Evolutionary conservation across 2,113 vertebrate species (phyloP), one percentile per base, ranked within the genome.

Genomic region (Pseudorectes ferrugineus): DNA sequence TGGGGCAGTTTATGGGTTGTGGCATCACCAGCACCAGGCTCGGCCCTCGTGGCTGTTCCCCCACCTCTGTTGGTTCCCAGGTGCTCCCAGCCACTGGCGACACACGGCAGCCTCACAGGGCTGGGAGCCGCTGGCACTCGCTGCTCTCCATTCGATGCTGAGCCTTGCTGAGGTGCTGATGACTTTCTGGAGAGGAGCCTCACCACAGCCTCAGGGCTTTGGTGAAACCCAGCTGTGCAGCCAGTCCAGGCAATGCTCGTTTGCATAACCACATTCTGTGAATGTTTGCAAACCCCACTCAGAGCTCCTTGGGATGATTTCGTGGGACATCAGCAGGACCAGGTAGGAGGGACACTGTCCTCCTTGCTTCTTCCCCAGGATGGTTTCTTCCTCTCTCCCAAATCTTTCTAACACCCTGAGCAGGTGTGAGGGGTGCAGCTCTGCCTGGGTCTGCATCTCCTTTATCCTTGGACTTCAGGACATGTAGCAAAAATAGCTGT

Each of bases 391-490:
- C 35, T 51, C 49, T 73, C 29, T 49, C 42, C 43, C 38, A 80
- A n/a, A 80, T 14, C 46, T 45, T 61, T 74, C 43, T 26, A 25
- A 67, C 7, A 31, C 9, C 12, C 65, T 7, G 16, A 57, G 61
- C 57, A 52, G 85, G 33, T 28, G 46, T 19, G 23, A 65, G 43
- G 33, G 46, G 42, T 71, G 61, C 65, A 84, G 23, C 52, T 6
- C 1, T 38, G 33, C 26, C 35, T 24, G 59, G 49, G 17, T 45
- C 24, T 40, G 49, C 68, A 86, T 21, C 65, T 73, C 28, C 31
- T 68, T 79, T 88, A 73, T 74, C 94, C 92, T 97, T 96, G 96
- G 93, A 96, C 95, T 95, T 96, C 90, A 90, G 96, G 62, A 88
- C 4, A 2, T 17, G 55, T 22, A 82, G 43, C 67, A 96, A 94